Evolutionary conservation across 2,113 vertebrate genomes (phyloP), one percentile per base, ranked within the genome.

Genomic region (Cyanoderma ruficeps): DNA sequence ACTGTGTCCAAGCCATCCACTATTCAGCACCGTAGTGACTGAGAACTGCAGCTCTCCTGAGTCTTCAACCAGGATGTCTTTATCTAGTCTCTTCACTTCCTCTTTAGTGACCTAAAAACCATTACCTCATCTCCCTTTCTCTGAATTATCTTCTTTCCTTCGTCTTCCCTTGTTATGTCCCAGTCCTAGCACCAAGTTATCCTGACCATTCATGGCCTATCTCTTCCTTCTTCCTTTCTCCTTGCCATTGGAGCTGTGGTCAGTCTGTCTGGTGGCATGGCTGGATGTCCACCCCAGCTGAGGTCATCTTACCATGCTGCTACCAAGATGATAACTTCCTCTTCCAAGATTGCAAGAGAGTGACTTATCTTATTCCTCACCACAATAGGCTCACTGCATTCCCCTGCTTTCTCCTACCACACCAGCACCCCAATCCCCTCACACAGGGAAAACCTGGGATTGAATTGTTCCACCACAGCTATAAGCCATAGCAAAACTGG

Each of bases 401-500:
- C 33, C 42, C 25, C 10, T 86, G 35, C 30, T 77, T 49, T 77
- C 50, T 63, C 39, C 35, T 50, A 42, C 52, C 42, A 52, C 9
- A 46, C 3, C 1, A 4, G 23, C 65, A 87, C 35, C 42, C 59
- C 28, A 60, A 23, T 33, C 15, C 10, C 64, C 37, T 78, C 80
- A 56, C 12, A 8, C 28, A 87, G 81, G 35, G 47, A 88, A 90
- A 88, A 68, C 5, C 8, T 30, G 49, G 64, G 41, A 91, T 81
- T 67, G 56, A 92, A 81, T 75, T 75, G 52, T 95, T 95, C 80
- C 64, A 87, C 83, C 72, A 90, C 61, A 91, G 71, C 52, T 92
- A 78, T 47, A 89, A 97, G 57, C 39, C 69, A 87, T 68, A 94
- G 69, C 52, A 95, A 87, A 95, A 96, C 93, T 89, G 72, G 68